phyloP scores from a whole-genome alignment of 2,888 invertebrate genomes.

The Dyspetes luteomarginatus region DNA sequence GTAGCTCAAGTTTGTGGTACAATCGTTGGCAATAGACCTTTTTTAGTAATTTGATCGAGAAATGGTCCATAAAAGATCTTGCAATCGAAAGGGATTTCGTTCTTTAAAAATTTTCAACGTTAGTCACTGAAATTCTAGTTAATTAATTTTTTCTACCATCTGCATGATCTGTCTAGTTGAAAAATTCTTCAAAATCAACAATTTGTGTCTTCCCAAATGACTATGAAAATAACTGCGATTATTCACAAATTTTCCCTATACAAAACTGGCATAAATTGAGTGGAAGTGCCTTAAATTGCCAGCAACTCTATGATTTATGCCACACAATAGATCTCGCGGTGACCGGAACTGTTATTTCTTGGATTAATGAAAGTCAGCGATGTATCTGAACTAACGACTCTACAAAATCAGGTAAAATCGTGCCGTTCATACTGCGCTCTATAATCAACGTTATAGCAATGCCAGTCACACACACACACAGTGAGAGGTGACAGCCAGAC shows the following conservation, averaged over 20 bases:
- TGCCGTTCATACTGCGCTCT: slow-evolving; percentile 74
- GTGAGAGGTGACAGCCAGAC: slow-evolving; percentile 72
- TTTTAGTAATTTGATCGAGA: background rate
- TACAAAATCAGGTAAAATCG: slow-evolving; percentile 76
- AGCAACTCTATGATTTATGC: background rate
- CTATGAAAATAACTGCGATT: too few species aligned
- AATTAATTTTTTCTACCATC: too few species aligned
- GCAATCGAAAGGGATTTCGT: background rate
- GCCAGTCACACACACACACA: slow-evolving; percentile 78
- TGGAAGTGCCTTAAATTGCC: background rate
- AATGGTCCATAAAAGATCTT: slow-evolving; percentile 13
- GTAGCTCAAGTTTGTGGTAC: background rate
- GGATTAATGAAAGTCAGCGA: slow-evolving; percentile 17
- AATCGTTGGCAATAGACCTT: slow-evolving; percentile 1
- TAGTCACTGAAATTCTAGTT: too few species aligned
- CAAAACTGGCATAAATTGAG: too few species aligned
- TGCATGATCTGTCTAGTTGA: too few species aligned
- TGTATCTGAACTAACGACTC: slow-evolving; percentile 74
- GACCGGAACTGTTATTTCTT: background rate
- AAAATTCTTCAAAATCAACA: too few species aligned
- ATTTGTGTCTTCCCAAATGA: too few species aligned
- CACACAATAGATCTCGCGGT: background rate
- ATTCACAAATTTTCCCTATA: too few species aligned
- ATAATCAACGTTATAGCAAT: slow-evolving; percentile 75
- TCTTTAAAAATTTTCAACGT: too few species aligned